Evolutionary conservation across 2,113 vertebrate species (phyloP).

Genomic region (Sapayoa aenigma): DNA sequence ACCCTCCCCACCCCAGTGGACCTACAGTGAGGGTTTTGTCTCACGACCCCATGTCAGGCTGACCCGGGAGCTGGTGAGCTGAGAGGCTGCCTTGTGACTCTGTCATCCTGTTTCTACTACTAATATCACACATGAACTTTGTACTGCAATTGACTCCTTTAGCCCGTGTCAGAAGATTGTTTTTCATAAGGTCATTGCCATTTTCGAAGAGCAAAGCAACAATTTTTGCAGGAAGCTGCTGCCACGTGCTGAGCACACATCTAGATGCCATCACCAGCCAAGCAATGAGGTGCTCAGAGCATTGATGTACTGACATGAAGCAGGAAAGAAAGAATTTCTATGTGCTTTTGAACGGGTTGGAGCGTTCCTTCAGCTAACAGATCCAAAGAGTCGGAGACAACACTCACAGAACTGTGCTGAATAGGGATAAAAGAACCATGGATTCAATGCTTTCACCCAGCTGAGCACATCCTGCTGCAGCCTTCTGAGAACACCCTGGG

Average conservation of each 20-base stretch:
- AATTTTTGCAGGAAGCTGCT: background rate
- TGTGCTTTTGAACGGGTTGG: constrained; percentile 7
- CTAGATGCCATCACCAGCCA: background rate
- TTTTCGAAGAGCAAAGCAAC: background rate
- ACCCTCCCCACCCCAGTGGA: rapidly evolving
- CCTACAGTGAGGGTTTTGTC: background rate
- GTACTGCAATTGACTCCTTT: background rate
- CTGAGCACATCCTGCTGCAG: background rate
- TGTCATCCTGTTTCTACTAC: background rate
- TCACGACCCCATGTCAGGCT: rapidly evolving
- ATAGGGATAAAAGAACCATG: background rate
- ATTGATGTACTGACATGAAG: background rate
- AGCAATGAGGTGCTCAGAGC: background rate
- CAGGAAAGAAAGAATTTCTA: background rate
- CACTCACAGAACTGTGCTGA: background rate
- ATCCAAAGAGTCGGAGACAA: background rate
- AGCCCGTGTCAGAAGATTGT: background rate
- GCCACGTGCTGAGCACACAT: rapidly evolving
- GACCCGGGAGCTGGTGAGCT: rapidly evolving
- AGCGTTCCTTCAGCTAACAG: background rate
- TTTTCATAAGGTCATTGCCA: constrained; percentile 2
- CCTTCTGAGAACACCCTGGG: background rate
- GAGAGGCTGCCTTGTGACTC: background rate
- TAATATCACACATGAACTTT: background rate
- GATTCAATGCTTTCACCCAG: background rate